Conservation (phyloP, 2,797 vertebrate genomes). For the Cryptoblepharus egeriae region DNA sequence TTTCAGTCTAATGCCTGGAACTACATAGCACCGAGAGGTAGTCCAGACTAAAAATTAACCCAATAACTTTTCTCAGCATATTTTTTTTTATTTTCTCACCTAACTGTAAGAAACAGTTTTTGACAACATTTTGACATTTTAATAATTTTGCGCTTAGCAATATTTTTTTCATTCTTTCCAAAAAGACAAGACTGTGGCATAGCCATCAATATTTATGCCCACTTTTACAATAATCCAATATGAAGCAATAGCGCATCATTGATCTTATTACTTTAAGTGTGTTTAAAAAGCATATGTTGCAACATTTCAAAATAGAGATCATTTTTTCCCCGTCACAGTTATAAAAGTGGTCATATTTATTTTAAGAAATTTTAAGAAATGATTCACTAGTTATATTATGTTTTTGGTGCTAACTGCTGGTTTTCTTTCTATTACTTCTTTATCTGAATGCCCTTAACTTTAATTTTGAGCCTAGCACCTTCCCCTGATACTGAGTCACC, state of each 20-base stretch:
- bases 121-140: not conserved
- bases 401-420: not conserved
- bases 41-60: conserved; percentile 2
- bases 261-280: conserved; percentile 8
- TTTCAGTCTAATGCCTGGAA: not conserved
- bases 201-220: not conserved
- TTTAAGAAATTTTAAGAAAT: too few relatives aligned
- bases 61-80: not conserved
- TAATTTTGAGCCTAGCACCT: not conserved
- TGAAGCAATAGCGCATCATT: conserved; percentile 17
- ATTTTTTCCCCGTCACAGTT: not conserved
- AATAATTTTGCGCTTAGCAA: too few relatives aligned
- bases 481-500: not conserved
- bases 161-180: not conserved
- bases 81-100: not conserved
- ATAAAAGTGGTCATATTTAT: not conserved
- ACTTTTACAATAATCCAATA: conserved; percentile 22
- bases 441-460: not conserved
- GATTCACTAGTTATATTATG: too few relatives aligned
- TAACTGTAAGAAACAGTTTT: too few relatives aligned
- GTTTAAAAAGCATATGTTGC: not conserved
- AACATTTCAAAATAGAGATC: not conserved
- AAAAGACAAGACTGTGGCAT: not conserved
- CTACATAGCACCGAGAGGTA: not conserved
- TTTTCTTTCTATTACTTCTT: not conserved